Base-by-base conservation (phyloP, 2,797 vertebrate genomes). In the Morelia viridis region DNA sequence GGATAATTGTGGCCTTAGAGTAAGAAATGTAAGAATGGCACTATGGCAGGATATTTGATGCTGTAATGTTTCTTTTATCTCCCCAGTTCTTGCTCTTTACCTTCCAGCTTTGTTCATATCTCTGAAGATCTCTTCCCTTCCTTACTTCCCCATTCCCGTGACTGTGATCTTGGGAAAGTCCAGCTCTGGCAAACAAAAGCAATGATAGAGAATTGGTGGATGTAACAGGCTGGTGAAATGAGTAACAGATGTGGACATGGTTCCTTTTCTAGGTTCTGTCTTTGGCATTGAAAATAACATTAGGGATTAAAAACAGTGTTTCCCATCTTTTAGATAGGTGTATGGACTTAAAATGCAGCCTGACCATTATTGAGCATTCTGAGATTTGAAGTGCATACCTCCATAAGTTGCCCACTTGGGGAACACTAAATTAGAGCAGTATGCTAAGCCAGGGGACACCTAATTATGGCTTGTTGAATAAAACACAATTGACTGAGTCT, bases 1-100 rank as follows among this genome's bases (percentile, higher is more conserved):
- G 28, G 89, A 35, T 56, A 22, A 1, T 64, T 35, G 7, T 19
- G 35, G 61, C 2, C 61, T 95, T 62, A 57, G 83, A 96, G 92
- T 91, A 87, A 94, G 46, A 91, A 86, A 64, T 0, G 10, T 24
- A 80, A 28, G 68, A 28, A 58, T 24, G 41, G 7, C 26, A 88
- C 12, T 10, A 57, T 89, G 62, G 11, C 31, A 58, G 35, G 60
- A 50, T 41, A 24, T 58, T 87, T 84, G 85, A 31, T 57, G 22
- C 2, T 35, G 22, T 17, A 4, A 8, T 62, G 68, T 41, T 84
- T 76, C 46, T 90, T 50, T 53, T 46, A 90, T 28, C 68, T 56
- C 2, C 57, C 58, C 26, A 17, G 17, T 65, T 61, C 5, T 71
- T 68, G 24, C 24, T 84, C 13, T 57, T n/a, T 17, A 31, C 7